Percentiles rank a stretch among this genome's conserved stretches.
Conservation (phyloP, 1,140 invertebrate genomes). For the Zaprionus kolodkinae region DNA sequence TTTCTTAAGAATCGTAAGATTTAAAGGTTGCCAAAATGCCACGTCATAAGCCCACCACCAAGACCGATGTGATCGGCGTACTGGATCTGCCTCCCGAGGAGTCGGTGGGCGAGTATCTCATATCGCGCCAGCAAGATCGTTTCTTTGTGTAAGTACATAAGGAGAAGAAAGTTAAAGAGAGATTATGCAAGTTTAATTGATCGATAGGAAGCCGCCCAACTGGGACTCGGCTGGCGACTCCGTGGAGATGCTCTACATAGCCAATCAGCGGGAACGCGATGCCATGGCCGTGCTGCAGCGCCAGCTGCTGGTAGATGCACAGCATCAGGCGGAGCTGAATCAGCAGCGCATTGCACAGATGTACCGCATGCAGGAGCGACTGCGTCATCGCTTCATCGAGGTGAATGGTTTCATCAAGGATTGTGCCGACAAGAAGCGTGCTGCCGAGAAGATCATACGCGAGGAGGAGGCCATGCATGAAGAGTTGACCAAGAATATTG, state of each 20-base stretch:
- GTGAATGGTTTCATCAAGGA: slow-evolving; percentile 75
- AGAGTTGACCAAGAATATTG: slow-evolving; percentile 49
- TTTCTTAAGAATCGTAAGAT: background rate
- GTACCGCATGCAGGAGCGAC: slow-evolving; percentile 63
- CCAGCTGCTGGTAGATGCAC: slow-evolving; percentile 57
- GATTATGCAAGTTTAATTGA: background rate
- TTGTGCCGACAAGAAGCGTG: slow-evolving; percentile 66
- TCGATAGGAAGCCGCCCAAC: slow-evolving; percentile 64
- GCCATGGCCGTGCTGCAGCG: slow-evolving; percentile 66
- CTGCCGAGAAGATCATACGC: slow-evolving; percentile 56
- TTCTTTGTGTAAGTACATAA: slow-evolving; percentile 61
- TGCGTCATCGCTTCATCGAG: slow-evolving; percentile 69
- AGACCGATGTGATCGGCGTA: slow-evolving; percentile 72
- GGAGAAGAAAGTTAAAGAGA: rapidly evolving
- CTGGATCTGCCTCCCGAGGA: slow-evolving; percentile 69
- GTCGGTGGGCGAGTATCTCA: slow-evolving; percentile 55
- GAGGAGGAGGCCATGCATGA: slow-evolving; percentile 46
- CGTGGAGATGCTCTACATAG: slow-evolving; percentile 69
- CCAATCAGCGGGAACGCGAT: slow-evolving; percentile 65
- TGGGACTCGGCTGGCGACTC: slow-evolving; percentile 73
- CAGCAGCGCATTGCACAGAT: slow-evolving; percentile 64
- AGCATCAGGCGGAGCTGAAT: slow-evolving; percentile 53
- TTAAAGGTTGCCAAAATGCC: slow-evolving; percentile 55
- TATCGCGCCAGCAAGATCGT: slow-evolving; percentile 65
- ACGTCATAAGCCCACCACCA: slow-evolving; percentile 65